Conservation (phyloP, 2,888 invertebrate species). For the Pseudococcus viburni region DNA sequence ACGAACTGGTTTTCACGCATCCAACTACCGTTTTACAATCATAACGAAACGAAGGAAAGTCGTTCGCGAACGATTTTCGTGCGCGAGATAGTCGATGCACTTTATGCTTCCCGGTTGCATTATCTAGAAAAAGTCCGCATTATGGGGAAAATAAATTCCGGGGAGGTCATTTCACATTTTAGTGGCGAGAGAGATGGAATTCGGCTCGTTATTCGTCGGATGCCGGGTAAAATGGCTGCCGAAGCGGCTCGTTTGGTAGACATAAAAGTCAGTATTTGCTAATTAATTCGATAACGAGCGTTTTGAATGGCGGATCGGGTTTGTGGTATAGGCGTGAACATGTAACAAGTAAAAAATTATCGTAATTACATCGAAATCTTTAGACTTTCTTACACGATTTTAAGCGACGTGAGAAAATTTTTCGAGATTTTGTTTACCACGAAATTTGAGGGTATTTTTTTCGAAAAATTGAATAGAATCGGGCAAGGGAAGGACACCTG, state of each 20-base stretch:
- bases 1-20: conserved; percentile 52
- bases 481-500: no score
- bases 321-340: not conserved
- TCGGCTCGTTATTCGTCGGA: not conserved
- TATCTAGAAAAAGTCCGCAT: conserved; percentile 44
- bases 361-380: not conserved
- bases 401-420: not conserved
- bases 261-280: not conserved
- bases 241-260: not conserved
- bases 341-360: not conserved
- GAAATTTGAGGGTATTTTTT: no score
- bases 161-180: conserved; percentile 21
- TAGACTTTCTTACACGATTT: not conserved
- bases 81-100: conserved; percentile 12
- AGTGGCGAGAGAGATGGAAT: conserved; percentile 16
- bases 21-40: conserved; percentile 3
- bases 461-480: no score
- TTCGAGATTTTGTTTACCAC: not conserved
- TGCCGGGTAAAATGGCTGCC: conserved; percentile 1
- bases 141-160: conserved; percentile 30
- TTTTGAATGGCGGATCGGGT: not conserved
- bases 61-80: conserved; percentile 46
- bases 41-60: conserved; percentile 45
- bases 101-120: conserved; percentile 50
- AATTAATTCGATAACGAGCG: not conserved